Conservation (phyloP, 2,797 vertebrate genomes). For the Rhincodon typus region DNA sequence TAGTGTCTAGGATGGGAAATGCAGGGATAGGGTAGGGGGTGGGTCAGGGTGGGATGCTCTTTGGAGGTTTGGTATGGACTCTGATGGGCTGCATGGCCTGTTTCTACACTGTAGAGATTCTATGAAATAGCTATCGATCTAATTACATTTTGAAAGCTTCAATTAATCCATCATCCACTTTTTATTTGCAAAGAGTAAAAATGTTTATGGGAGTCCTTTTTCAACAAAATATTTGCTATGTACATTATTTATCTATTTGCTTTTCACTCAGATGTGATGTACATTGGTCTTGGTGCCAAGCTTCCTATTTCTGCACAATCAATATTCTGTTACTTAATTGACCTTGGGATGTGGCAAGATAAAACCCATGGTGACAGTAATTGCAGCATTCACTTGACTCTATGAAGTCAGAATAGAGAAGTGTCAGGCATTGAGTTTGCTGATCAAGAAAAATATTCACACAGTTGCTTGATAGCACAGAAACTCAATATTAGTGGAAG, state of each 20-base stretch:
- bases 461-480: not conserved
- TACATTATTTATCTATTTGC: not conserved
- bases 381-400: no score
- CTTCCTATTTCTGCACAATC: not conserved
- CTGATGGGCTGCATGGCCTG: no score
- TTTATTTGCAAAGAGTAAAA: not conserved
- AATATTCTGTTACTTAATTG: not conserved
- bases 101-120: no score
- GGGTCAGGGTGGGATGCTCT: no score
- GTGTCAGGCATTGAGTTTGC: not conserved
- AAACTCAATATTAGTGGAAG: no score
- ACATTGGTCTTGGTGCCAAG: not conserved
- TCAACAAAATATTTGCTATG: not conserved
- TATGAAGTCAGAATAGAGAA: no score
- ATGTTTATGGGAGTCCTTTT: not conserved
- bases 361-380: not conserved
- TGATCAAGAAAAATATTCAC: not conserved
- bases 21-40: no score
- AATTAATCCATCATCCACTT: not conserved
- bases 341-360: not conserved
- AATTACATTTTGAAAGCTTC: not conserved
- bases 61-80: no score
- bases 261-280: not conserved
- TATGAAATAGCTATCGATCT: not conserved
- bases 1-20: no score